Base-by-base conservation (phyloP, 2,888 invertebrate species). In the Tenodera sinensis region DNA sequence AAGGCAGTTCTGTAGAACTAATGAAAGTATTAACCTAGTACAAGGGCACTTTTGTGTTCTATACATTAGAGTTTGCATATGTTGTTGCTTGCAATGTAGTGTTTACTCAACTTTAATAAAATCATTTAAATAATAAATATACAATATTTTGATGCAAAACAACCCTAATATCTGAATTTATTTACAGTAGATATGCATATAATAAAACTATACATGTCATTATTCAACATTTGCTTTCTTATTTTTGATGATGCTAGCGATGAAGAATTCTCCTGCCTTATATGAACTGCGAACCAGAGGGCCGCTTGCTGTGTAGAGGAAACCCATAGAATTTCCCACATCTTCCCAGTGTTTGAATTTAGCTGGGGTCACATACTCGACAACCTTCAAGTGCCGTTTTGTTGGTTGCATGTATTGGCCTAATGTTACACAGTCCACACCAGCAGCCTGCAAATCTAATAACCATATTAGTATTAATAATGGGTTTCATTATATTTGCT, bases 361-460 rank as follows among this genome's bases (percentile, higher is more conserved):
- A 90, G 97, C 97, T 0, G 99, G 99, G 0, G 98, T 99, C 0
- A 99, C 98, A 94, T 99, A 99, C 93, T 99, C 99, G 84, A 96
- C 96, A 0, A 99, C 97, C 94, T 97, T 98, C 42, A 99, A 94
- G 93, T 99, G 99, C 14, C 97, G 95, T 92, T 98, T 99, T 0
- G 99, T 99, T 0, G 99, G 99, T 93, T 99, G 99, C 99, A 99
- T 99, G 93, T 99, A 99, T 92, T 99, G 99, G 0, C 99, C 99
- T 8, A 99, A 94, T 0, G 99, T 99, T 0, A 99, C 93, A 93
- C 99, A 99, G 93, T 99, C 99, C 0, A 99, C 99, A 81, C 96
- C 97, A 0, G 94, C 96, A 42, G 94, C 93, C 89, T 97, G 95
- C 85, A 99, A 94, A 94, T 99, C 99, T 96, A 93, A 3, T 92